phyloP scores from a whole-genome alignment of 1,140 invertebrate genomes.

The Yoshiicerus persimilis region DNA sequence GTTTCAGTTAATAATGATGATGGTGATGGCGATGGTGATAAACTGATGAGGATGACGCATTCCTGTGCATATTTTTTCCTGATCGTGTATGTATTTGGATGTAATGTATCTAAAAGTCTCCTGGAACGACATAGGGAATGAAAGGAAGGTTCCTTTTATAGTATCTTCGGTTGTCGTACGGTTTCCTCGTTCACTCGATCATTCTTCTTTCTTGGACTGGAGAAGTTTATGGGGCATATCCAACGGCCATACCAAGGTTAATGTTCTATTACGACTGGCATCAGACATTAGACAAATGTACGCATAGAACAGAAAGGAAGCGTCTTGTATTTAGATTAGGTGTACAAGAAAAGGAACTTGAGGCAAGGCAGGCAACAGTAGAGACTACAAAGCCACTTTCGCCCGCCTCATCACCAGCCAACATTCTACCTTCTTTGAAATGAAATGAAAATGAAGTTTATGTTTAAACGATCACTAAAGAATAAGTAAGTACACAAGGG shows the following conservation, averaged over 20 bases:
- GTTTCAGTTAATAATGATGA: not conserved
- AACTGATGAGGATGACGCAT: constrained; percentile 10
- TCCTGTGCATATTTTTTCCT: not conserved
- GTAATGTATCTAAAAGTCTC: not conserved
- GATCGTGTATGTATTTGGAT: not conserved
- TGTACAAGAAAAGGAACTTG: not conserved
- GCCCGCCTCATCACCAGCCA: not conserved
- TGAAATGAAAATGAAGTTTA: not conserved
- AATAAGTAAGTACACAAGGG: not conserved
- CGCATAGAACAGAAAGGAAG: not conserved
- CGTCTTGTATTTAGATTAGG: not conserved
- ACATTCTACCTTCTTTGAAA: not conserved
- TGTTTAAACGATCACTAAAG: not conserved
- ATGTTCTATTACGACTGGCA: constrained; percentile 22
- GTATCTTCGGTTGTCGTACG: not conserved
- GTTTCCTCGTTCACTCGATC: not conserved
- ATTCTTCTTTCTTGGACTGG: not conserved
- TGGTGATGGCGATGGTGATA: not conserved
- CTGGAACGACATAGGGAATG: not conserved
- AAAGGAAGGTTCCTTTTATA: not conserved
- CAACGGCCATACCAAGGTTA: constrained; percentile 26
- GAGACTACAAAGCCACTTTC: not conserved
- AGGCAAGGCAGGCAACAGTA: not conserved
- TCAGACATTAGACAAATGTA: not conserved
- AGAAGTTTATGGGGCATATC: constrained; percentile 32